A percentile compares a stretch with the other conserved stretches of the same genome.
These are phyloP conservation scores for Anthrax anthrax DNA, from an alignment of 2,888 invertebrate species.

Conservation along the genomic window DNA sequence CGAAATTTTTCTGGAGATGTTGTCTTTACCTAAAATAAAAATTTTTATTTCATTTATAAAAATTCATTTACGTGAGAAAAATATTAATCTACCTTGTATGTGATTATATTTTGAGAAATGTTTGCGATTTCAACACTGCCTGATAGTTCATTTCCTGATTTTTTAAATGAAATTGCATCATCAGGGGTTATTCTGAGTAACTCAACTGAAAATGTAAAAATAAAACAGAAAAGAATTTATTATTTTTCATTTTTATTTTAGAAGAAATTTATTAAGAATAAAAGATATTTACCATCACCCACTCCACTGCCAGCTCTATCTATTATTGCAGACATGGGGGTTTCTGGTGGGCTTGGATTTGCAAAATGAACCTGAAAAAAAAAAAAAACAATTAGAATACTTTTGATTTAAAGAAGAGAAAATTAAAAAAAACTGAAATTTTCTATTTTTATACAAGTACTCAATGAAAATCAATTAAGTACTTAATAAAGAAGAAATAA, in stretches of 20 bases:
- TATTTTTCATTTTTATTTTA: neutral
- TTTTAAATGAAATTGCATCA: constrained; percentile 54
- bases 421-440: neutral
- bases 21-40: constrained; percentile 67
- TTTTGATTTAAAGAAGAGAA: neutral
- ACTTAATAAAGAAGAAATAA: neutral
- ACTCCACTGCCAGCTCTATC: neutral
- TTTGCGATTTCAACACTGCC: constrained; percentile 58
- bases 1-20: constrained; percentile 91
- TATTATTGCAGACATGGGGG: constrained; percentile 36
- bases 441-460: constrained; percentile 2
- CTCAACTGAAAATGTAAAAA: constrained; percentile 30
- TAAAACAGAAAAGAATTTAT: constrained; percentile 1
- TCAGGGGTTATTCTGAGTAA: constrained; percentile 50
- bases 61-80: neutral
- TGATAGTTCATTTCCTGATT: constrained; percentile 46
- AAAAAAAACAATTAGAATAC: neutral
- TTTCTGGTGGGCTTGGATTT: constrained; percentile 34
- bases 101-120: constrained; percentile 43
- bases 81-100: constrained; percentile 46
- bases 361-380: constrained; percentile 47
- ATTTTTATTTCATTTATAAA: neutral
- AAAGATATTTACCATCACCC: neutral
- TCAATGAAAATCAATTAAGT: neutral
- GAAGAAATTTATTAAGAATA: no score